Base-by-base conservation (phyloP, 2,797 vertebrate genomes). In the Acrocephalus scirpaceus region DNA sequence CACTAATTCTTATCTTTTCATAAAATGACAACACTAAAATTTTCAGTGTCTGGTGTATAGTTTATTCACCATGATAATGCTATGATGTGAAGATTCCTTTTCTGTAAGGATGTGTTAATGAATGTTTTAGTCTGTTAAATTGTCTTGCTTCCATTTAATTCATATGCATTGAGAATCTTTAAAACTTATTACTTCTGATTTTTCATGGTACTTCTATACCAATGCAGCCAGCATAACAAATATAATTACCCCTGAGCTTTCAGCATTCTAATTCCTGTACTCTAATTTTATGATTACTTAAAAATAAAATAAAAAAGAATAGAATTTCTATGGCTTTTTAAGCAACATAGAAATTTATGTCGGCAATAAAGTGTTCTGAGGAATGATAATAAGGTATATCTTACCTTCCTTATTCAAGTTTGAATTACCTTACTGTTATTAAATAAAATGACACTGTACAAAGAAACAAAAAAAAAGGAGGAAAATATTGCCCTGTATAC, bases 1-100 rank as follows among this genome's bases (percentile, higher is more conserved):
- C 80, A 85, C 67, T 87, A 94, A 90, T 81, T 94, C 54, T 92
- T 91, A 74, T 77, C 4, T 92, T 84, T 87, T 76, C 60, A 57
- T 91, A 95, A 91, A 71, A 64, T 82, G 48, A 27, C 32, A 64
- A 53, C 71, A 79, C 12, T 92, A 73, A 95, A 86, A 93, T 82
- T 82, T 92, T 89, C 40, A 60, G 38, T 1, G 3, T 47, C 19
- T 94, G 34, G 13, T 87, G 6, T 92, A 27, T 48, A 79, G 74
- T 87, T 93, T 90, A 89, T 81, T 87, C 48, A 50, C 38, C 50
- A 53, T 82, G 42, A 70, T 82, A 91, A 78, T 20, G 9, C 7
- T 54, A 32, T 66, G n/a, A 90, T 71, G 19, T 40, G 45, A 75
- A 48, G 36, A 70, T 72, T 61, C 16, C 16, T 80, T 77, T 93